Conservation (phyloP, 2,888 invertebrate species). For the Prosapia bicincta region DNA sequence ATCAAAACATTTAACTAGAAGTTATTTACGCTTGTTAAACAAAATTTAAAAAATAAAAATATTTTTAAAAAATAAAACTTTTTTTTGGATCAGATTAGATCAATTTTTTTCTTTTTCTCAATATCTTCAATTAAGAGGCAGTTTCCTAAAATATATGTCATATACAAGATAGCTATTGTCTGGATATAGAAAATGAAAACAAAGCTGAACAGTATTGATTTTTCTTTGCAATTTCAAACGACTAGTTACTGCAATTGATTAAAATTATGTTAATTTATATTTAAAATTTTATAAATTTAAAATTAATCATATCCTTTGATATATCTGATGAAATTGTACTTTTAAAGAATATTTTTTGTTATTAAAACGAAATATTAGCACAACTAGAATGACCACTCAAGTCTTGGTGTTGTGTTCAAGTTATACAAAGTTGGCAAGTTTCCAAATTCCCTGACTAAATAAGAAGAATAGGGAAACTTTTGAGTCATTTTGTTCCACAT, state of each 20-base stretch:
- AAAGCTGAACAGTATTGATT: background rate
- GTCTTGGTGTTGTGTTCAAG: slow-evolving; percentile 3
- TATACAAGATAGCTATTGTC: background rate
- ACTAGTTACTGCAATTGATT: background rate
- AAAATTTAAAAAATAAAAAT: background rate
- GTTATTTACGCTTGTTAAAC: background rate
- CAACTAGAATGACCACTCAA: background rate
- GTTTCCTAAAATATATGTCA: background rate
- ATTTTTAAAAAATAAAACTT: background rate
- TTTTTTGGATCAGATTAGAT: background rate
- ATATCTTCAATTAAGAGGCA: background rate
- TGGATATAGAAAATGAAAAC: background rate
- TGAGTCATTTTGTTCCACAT: slow-evolving; percentile 15
- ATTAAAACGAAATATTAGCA: background rate
- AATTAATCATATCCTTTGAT: background rate
- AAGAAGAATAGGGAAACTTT: background rate
- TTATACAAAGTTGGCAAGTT: slow-evolving; percentile 16
- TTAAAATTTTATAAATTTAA: background rate
- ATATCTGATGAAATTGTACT: background rate
- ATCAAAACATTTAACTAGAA: background rate
- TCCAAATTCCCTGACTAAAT: slow-evolving; percentile 20
- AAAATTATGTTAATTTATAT: background rate
- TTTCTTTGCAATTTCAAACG: background rate
- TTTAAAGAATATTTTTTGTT: background rate
- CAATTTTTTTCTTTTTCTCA: background rate